Percentiles rank a stretch among this genome's conserved stretches.
These are phyloP conservation scores for Falco peregrinus DNA, from an alignment of 2,797 vertebrate species.

Conservation along the genomic window DNA sequence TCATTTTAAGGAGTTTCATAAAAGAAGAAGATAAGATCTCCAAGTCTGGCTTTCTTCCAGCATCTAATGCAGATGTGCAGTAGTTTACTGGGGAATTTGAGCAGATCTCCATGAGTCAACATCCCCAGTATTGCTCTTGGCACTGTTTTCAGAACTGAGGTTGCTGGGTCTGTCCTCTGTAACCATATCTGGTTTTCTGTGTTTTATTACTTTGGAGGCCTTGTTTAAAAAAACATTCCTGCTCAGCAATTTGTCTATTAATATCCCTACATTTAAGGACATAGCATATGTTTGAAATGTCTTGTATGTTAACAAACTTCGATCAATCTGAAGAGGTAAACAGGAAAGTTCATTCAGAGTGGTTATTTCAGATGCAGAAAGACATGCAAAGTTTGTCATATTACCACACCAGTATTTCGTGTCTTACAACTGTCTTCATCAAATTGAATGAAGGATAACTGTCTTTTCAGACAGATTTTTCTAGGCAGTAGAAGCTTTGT, in stretches of 20 bases:
- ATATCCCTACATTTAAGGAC: not conserved
- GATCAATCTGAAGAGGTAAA: not conserved
- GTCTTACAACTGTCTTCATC: not conserved
- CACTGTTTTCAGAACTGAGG: not conserved
- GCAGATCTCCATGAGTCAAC: slow-evolving; percentile 35
- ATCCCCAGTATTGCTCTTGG: slow-evolving; percentile 16
- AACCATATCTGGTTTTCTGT: slow-evolving; percentile 10
- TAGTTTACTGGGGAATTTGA: slow-evolving; percentile 30
- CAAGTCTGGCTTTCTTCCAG: not conserved
- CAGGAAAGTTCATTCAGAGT: not conserved
- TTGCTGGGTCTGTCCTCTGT: not conserved
- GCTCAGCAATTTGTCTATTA: not conserved
- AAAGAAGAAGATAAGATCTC: not conserved
- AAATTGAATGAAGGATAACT: not conserved
- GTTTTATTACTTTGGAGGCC: not conserved
- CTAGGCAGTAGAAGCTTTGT: not conserved
- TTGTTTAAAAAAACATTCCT: not conserved
- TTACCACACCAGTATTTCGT: not conserved
- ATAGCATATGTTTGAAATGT: not conserved
- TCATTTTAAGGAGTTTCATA: not conserved
- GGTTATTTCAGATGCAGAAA: not conserved
- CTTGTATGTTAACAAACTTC: not conserved
- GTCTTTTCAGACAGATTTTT: not conserved
- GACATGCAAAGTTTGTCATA: not conserved
- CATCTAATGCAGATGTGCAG: slow-evolving; percentile 15